A percentile compares a stretch with the other conserved stretches of the same genome.
These are phyloP conservation scores for Periophthalmus magnuspinnatus DNA, from an alignment of 2,797 vertebrate species.

Conservation along the genomic window DNA sequence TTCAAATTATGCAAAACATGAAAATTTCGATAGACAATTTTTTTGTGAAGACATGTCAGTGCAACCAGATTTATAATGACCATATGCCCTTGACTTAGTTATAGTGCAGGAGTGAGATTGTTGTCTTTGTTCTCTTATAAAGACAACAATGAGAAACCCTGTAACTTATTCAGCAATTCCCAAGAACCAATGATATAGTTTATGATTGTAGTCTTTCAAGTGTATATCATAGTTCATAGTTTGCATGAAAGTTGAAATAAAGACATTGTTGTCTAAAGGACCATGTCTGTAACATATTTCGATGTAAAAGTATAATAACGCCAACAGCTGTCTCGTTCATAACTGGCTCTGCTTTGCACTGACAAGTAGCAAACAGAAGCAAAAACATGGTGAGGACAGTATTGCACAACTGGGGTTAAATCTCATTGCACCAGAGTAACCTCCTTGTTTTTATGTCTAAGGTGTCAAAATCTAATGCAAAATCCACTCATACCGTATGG, in stretches of 20 bases:
- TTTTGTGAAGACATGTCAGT: neutral
- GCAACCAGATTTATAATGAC: neutral
- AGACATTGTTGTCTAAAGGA: too few relatives aligned
- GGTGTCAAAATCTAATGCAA: conserved; percentile 34
- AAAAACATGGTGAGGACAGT: conserved; percentile 24
- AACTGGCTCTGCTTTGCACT: conserved; percentile 10
- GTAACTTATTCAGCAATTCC: too few relatives aligned
- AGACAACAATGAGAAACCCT: too few relatives aligned
- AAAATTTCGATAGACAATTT: neutral
- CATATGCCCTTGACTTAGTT: neutral
- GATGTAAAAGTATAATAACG: neutral
- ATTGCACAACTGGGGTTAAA: conserved; percentile 61
- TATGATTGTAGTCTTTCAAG: too few relatives aligned
- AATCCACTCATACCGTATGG: conserved; percentile 29
- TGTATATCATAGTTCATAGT: too few relatives aligned
- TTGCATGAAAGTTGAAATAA: too few relatives aligned
- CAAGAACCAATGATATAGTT: too few relatives aligned
- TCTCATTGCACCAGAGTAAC: conserved; percentile 53
- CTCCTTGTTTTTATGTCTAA: conserved; percentile 37
- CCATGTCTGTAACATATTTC: neutral
- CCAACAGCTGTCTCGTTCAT: neutral
- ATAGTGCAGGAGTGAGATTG: too few relatives aligned
- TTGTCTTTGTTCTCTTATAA: too few relatives aligned
- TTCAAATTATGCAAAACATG: neutral
- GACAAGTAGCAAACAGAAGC: conserved; percentile 29